Evolutionary conservation across 2,113 vertebrate genomes (phyloP).

Genomic region (Empidonax traillii): DNA sequence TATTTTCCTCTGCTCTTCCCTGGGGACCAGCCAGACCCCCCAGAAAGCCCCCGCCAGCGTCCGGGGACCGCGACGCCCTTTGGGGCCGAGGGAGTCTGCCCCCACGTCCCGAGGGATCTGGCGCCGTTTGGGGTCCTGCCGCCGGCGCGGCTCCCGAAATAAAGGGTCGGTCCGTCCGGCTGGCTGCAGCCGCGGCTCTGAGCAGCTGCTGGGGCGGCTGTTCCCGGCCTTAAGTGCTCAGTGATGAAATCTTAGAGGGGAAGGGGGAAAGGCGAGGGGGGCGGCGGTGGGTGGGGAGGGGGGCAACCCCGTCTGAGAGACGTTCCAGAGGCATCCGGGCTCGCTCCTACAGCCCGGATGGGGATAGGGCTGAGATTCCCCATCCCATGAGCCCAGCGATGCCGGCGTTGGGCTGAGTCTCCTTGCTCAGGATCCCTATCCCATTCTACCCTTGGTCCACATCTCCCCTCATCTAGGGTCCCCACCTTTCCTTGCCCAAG

Average conservation of each 20-base stretch:
- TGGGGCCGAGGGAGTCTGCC: neutral
- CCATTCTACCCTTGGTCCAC: no score
- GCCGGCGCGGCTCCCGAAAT: neutral
- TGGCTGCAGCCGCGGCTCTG: neutral
- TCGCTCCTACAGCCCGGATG: neutral
- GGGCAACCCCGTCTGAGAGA: neutral
- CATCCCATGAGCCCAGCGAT: accelerated
- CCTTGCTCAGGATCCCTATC: no score
- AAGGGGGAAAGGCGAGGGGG: neutral
- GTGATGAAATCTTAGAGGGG: neutral
- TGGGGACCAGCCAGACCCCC: neutral
- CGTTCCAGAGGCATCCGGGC: neutral
- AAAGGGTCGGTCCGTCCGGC: neutral
- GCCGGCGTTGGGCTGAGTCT: accelerated
- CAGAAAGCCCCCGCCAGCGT: neutral
- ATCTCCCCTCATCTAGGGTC: no score
- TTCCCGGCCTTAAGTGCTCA: neutral
- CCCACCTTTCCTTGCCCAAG: neutral
- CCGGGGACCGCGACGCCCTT: neutral
- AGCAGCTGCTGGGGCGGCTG: slow-evolving; percentile 1
- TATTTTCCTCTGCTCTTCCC: neutral
- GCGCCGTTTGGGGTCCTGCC: neutral
- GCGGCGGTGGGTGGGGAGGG: neutral
- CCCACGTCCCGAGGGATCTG: neutral
- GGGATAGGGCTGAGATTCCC: neutral